Evolutionary conservation across 2,797 vertebrate species (phyloP).

Genomic region (Liasis olivaceus): DNA sequence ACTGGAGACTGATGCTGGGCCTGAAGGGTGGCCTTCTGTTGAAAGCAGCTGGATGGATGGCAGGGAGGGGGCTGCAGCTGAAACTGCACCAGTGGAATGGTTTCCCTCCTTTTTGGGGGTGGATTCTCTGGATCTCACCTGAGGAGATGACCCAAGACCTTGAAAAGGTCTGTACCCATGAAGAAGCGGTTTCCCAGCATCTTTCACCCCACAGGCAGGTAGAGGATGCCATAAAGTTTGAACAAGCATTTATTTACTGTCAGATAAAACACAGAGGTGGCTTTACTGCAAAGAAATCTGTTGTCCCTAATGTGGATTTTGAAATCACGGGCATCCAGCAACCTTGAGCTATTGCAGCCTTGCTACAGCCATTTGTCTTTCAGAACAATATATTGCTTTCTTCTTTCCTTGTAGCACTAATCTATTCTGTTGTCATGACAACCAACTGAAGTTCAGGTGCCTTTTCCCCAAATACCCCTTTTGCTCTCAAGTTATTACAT

Average conservation of each 20-base stretch:
- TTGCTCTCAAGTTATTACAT: neutral
- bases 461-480: slow-evolving; percentile 27
- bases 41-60: neutral
- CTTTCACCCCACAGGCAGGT: neutral
- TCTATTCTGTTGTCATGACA: slow-evolving; percentile 29
- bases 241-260: neutral
- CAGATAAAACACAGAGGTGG: neutral
- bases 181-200: neutral
- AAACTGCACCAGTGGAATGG: neutral
- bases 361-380: slow-evolving; percentile 31
- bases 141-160: neutral
- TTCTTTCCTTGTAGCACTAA: neutral
- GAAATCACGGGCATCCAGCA: slow-evolving; percentile 20
- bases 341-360: slow-evolving; percentile 35
- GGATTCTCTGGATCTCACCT: neutral
- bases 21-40: neutral
- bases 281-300: slow-evolving; percentile 22
- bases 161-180: neutral
- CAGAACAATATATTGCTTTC: slow-evolving; percentile 39
- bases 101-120: neutral
- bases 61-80: neutral
- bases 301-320: slow-evolving; percentile 14
- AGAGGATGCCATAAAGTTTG: neutral
- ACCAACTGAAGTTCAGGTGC: slow-evolving; percentile 50
- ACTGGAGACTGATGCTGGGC: neutral